Evolutionary conservation across 2,888 invertebrate species (phyloP).

Genomic region (Apodemia hepburni): DNA sequence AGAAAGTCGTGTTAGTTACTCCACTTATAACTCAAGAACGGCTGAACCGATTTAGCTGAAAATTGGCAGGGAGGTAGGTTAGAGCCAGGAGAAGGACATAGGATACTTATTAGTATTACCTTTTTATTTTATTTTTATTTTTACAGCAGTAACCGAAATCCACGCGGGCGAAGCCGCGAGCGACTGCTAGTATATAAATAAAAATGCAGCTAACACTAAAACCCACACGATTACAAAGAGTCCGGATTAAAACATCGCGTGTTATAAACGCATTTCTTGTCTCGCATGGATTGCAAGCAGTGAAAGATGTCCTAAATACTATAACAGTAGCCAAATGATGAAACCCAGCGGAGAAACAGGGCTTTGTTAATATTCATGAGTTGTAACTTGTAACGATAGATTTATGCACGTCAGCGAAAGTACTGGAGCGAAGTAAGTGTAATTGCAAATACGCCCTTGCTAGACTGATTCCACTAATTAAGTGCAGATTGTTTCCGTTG

Average conservation of each 20-base stretch:
- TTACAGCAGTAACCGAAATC: no score
- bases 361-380: slow-evolving; percentile 43
- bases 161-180: no score
- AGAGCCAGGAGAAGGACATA: no score
- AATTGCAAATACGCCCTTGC: slow-evolving; percentile 1
- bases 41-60: no score
- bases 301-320: slow-evolving; percentile 18
- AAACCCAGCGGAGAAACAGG: slow-evolving; percentile 31
- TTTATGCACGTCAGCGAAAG: slow-evolving; percentile 21
- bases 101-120: no score
- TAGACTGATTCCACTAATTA: background rate
- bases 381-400: slow-evolving; percentile 26
- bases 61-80: no score
- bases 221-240: background rate
- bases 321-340: slow-evolving; percentile 30
- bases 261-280: slow-evolving; percentile 10
- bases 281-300: background rate
- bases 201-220: no score
- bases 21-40: no score
- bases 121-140: no score
- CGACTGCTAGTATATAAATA: no score
- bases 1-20: no score
- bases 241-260: background rate
- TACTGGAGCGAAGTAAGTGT: slow-evolving; percentile 12
- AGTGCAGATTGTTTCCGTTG: background rate